Percentiles rank a stretch among this genome's conserved stretches.
Evolutionary conservation across 2,888 invertebrate species (phyloP).

Genomic region (Nephrotoma guestfalica): DNA sequence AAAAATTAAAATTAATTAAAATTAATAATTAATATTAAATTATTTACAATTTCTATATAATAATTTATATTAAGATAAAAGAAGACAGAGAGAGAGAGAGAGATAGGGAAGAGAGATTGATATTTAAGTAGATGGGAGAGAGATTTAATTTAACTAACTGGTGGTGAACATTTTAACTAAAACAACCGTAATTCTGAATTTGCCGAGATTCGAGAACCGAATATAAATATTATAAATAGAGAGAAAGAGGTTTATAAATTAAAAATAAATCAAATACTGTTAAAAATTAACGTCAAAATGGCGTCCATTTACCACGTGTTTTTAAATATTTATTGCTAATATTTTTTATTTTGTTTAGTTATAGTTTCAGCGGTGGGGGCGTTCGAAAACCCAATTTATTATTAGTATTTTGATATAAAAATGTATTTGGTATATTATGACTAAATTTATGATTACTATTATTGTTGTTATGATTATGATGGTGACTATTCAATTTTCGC

Average conservation of each 20-base stretch:
- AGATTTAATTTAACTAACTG: not conserved
- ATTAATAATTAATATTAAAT: not conserved
- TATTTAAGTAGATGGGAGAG: not conserved
- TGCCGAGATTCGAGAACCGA: not conserved
- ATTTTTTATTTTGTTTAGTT: not conserved
- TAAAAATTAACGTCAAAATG: not conserved
- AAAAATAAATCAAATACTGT: not conserved
- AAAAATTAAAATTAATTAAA: not conserved
- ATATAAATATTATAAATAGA: not conserved
- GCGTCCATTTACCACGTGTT: not conserved
- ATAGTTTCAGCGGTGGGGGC: conserved; percentile 28
- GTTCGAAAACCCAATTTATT: conserved; percentile 26
- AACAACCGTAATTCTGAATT: not conserved
- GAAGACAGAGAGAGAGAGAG: not conserved
- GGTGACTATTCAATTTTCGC: conserved; percentile 14
- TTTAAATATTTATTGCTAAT: not conserved
- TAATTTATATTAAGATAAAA: not conserved
- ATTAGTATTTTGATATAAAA: conserved; percentile 20
- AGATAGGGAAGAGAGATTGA: not conserved
- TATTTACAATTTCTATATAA: not conserved
- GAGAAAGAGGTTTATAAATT: not conserved
- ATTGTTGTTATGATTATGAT: not conserved
- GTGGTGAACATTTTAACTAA: not conserved
- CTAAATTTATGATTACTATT: conserved; percentile 12
- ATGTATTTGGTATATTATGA: conserved; percentile 27